phyloP scores from a whole-genome alignment of 2,113 vertebrate genomes.

The Psophia crepitans region DNA sequence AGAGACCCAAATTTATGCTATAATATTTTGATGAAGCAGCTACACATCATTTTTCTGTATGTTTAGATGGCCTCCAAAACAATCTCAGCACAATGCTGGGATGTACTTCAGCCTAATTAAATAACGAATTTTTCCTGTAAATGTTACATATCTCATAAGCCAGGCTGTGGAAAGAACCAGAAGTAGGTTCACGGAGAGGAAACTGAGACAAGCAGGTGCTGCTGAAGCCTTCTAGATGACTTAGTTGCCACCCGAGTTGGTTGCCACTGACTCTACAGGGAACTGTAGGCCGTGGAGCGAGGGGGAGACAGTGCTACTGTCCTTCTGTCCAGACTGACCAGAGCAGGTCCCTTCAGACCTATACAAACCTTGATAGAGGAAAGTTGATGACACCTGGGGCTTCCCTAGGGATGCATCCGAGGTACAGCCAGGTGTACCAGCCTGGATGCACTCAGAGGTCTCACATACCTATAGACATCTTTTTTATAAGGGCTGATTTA shows the following conservation, averaged over 20 bases:
- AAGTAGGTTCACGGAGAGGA: not conserved
- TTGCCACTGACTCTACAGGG: not conserved
- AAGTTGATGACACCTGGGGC: not conserved
- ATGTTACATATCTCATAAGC: not conserved
- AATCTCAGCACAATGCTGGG: not conserved
- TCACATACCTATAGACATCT: not conserved
- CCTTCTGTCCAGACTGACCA: not conserved
- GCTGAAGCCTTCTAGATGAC: not conserved
- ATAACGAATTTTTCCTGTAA: slow-evolving; percentile 3
- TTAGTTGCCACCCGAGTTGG: not conserved
- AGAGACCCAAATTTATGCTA: not conserved
- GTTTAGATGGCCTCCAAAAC: slow-evolving; percentile 8
- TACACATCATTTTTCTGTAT: not conserved
- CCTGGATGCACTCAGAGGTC: not conserved
- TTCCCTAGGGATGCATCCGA: not conserved
- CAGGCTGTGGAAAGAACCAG: not conserved
- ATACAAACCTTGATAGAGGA: not conserved
- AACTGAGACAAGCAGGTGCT: not conserved
- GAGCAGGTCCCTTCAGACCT: not conserved
- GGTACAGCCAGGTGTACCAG: not conserved
- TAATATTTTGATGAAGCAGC: not conserved
- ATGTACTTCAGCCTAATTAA: slow-evolving; percentile 33
- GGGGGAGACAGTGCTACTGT: not conserved
- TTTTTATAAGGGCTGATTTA: not conserved
- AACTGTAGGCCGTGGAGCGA: not conserved